Evolutionary conservation across 2,888 invertebrate genomes (phyloP).

Genomic region (Tanytarsus gracilentus): DNA sequence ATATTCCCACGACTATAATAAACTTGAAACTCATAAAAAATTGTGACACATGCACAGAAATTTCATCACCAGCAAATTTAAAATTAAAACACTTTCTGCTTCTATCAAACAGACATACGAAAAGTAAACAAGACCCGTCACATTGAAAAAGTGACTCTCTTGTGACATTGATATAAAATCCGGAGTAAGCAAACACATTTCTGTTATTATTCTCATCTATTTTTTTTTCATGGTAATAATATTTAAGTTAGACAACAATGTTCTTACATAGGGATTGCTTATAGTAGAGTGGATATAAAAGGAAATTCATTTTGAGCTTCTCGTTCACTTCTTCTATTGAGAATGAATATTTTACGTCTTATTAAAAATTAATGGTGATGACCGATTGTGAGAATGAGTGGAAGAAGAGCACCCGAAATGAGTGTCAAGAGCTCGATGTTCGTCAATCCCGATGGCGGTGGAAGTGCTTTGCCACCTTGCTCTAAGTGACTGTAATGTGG

Average conservation of each 20-base stretch:
- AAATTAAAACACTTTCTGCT: no score
- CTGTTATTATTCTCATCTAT: neutral
- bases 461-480: conserved; percentile 34
- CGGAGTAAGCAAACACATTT: no score
- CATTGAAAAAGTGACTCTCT: no score
- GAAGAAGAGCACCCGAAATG: conserved; percentile 78
- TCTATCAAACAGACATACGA: no score
- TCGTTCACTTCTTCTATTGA: no score
- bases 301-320: neutral
- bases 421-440: conserved; percentile 72
- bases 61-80: no score
- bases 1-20: no score
- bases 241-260: neutral
- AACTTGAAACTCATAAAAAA: no score
- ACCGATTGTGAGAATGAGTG: conserved; percentile 81
- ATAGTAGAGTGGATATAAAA: neutral
- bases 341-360: neutral
- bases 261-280: neutral
- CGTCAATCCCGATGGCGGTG: conserved; percentile 50
- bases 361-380: conserved; percentile 65
- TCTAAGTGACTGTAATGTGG: conserved; percentile 33
- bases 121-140: no score
- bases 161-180: no score
- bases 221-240: conserved; percentile 1
- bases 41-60: no score